phyloP scores from a whole-genome alignment of 2,113 vertebrate genomes.

The Leptobrachium leishanense region DNA sequence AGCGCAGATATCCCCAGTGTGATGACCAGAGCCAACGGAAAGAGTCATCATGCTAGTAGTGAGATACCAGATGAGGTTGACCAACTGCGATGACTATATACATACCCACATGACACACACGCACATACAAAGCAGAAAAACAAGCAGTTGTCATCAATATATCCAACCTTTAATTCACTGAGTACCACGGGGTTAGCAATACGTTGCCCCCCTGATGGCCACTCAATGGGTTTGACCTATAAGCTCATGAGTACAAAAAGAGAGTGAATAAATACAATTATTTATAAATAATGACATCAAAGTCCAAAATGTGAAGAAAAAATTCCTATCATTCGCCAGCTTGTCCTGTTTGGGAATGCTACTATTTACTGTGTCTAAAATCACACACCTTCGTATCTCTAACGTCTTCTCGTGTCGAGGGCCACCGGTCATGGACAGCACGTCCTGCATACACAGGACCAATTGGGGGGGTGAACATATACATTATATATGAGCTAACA shows the following conservation, averaged over 20 bases:
- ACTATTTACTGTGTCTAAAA: background rate
- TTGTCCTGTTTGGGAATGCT: background rate
- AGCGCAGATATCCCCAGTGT: too few species aligned
- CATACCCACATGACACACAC: background rate
- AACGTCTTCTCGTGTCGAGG: conserved; percentile 12
- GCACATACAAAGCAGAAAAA: conserved; percentile 4
- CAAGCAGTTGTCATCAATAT: background rate
- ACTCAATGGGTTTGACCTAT: background rate
- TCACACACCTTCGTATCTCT: conserved; percentile 12
- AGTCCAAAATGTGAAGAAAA: background rate
- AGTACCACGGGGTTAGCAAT: background rate
- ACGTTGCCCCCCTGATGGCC: background rate
- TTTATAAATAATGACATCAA: conserved; percentile 31
- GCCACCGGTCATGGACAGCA: background rate
- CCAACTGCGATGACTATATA: background rate
- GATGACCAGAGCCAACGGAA: too few species aligned
- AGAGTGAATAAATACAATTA: conserved; percentile 20
- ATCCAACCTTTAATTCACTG: background rate
- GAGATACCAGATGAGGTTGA: too few species aligned
- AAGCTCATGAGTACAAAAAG: background rate
- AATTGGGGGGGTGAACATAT: background rate
- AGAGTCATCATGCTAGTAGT: too few species aligned
- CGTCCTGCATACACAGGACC: background rate
- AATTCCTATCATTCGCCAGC: background rate
- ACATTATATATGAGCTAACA: background rate